These are phyloP conservation scores for Pygoscelis adeliae DNA, from an alignment of 2,113 vertebrate genomes.

Conservation along the genomic window DNA sequence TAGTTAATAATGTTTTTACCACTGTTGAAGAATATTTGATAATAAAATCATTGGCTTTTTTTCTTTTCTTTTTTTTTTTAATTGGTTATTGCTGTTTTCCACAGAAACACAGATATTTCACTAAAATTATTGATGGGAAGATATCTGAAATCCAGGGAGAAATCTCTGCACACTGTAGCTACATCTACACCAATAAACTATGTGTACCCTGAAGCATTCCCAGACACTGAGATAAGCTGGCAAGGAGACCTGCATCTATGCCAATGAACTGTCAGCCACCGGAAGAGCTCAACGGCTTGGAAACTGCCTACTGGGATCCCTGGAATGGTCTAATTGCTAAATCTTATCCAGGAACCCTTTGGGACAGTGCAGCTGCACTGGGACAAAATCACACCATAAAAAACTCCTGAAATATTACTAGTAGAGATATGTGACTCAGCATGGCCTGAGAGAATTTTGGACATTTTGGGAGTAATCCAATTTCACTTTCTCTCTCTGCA, in stretches of 20 bases:
- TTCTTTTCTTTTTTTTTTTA: too few species aligned
- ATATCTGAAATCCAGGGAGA: background rate
- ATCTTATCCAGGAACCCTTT: background rate
- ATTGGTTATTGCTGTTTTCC: background rate
- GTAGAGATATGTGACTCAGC: background rate
- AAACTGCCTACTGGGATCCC: background rate
- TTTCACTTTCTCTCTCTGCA: background rate
- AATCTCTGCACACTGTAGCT: background rate
- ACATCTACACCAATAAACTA: background rate
- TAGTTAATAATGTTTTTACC: background rate
- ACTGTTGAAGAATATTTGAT: background rate
- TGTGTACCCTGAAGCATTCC: background rate
- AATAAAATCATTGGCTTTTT: background rate
- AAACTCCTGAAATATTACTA: background rate
- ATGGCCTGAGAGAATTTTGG: background rate
- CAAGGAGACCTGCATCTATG: background rate
- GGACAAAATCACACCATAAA: background rate
- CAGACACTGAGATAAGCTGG: background rate
- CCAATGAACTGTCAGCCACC: conserved; percentile 8
- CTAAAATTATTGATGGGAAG: background rate
- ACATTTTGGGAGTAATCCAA: background rate
- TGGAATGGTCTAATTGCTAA: background rate
- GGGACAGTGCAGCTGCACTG: background rate
- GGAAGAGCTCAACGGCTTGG: background rate
- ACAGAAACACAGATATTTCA: background rate